These are phyloP conservation scores for Burhinus bistriatus DNA, from an alignment of 2,113 vertebrate genomes.

Conservation along the genomic window DNA sequence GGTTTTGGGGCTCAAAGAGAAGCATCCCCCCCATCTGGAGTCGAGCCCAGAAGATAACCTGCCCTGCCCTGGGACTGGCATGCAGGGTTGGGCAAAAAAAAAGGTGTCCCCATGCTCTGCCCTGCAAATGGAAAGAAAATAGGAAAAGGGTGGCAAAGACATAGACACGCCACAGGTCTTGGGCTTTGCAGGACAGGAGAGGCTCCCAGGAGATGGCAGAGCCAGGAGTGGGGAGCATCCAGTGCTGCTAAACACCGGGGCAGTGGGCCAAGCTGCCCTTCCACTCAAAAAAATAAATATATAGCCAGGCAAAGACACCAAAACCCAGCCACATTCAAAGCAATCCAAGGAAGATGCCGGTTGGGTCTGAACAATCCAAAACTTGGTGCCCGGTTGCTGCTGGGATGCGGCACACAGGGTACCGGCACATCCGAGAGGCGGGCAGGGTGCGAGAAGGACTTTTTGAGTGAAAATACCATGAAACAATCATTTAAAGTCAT, in stretches of 20 bases:
- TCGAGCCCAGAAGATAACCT: fast-evolving
- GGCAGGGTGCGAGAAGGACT: neutral
- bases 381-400: neutral
- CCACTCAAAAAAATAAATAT: neutral
- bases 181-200: neutral
- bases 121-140: neutral
- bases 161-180: fast-evolving
- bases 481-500: neutral
- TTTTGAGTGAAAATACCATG: neutral
- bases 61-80: neutral
- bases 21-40: fast-evolving
- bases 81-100: neutral
- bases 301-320: neutral
- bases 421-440: fast-evolving
- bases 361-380: neutral
- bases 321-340: neutral
- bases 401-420: too few relatives aligned
- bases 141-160: neutral
- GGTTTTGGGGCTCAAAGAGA: neutral
- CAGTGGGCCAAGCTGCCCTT: neutral
- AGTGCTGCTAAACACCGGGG: fast-evolving
- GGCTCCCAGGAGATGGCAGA: neutral
- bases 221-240: neutral
- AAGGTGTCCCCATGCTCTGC: neutral
- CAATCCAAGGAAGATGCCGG: neutral